A percentile compares a stretch with the other conserved stretches of the same genome.
These are phyloP conservation scores for Nothoprocta pentlandii DNA, from an alignment of 2,113 vertebrate species.

Conservation along the genomic window DNA sequence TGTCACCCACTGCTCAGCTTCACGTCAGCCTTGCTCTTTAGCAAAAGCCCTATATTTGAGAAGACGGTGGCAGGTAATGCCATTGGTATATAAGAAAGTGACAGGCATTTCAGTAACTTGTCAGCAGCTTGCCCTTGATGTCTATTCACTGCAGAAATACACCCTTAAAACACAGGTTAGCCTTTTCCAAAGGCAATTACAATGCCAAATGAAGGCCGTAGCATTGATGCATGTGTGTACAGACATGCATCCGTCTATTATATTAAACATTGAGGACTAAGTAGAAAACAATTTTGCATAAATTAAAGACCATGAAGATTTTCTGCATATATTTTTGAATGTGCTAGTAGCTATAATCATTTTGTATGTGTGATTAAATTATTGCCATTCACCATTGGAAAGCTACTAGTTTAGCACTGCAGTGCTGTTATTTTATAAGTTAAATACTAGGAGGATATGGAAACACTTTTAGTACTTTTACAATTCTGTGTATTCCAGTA, in stretches of 20 bases:
- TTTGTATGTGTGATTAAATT: background rate
- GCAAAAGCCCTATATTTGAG: background rate
- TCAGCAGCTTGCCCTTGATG: background rate
- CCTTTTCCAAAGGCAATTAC: background rate
- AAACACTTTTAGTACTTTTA: background rate
- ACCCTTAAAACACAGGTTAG: background rate
- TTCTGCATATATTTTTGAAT: background rate
- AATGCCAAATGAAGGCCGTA: background rate
- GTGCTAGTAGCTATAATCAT: background rate
- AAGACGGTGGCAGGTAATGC: background rate
- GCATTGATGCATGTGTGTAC: background rate
- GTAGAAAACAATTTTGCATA: background rate
- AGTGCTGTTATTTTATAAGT: background rate
- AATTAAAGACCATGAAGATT: background rate
- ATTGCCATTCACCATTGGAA: background rate
- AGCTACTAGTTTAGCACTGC: background rate
- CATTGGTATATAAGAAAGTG: background rate
- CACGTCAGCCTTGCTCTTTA: background rate
- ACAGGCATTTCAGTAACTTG: background rate
- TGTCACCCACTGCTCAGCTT: fast-evolving
- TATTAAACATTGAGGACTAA: background rate
- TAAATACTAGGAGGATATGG: background rate
- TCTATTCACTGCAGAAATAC: background rate
- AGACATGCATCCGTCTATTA: background rate
- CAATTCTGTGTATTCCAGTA: background rate